These are phyloP conservation scores for Uropsilus gracilis DNA, from an alignment of 2,113 vertebrate genomes.

Conservation along the genomic window DNA sequence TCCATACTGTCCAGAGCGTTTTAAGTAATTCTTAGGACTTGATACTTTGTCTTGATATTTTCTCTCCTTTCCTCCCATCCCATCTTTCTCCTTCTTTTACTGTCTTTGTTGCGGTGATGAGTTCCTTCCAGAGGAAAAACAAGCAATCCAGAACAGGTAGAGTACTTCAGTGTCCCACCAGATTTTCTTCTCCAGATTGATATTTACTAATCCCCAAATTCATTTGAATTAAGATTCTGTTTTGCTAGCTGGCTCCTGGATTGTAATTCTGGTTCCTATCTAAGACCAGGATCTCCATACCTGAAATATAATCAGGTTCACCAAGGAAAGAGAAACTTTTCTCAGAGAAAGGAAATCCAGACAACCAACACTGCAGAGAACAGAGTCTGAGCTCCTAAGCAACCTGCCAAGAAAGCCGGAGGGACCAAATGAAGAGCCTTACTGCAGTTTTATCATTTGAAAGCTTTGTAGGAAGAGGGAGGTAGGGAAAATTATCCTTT, in stretches of 20 bases:
- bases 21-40: slow-evolving; percentile 40
- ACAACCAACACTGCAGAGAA: slow-evolving; percentile 77
- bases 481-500: slow-evolving; percentile 66
- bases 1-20: slow-evolving; percentile 50
- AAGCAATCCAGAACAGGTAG: slow-evolving; percentile 81
- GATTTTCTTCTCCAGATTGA: slow-evolving; percentile 79
- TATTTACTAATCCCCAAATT: slow-evolving; percentile 54
- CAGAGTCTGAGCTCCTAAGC: slow-evolving; percentile 73
- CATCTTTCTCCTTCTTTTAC: slow-evolving; percentile 59
- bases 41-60: slow-evolving; percentile 64
- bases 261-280: slow-evolving; percentile 72
- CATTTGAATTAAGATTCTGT: slow-evolving; percentile 80
- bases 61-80: slow-evolving; percentile 62
- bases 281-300: slow-evolving; percentile 66
- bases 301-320: slow-evolving; percentile 62
- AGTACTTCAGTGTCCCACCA: slow-evolving; percentile 74
- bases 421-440: slow-evolving; percentile 72
- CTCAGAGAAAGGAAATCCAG: slow-evolving; percentile 77
- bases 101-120: slow-evolving; percentile 74
- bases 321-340: slow-evolving; percentile 67
- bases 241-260: slow-evolving; percentile 73
- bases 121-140: slow-evolving; percentile 77
- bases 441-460: slow-evolving; percentile 79
- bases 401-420: slow-evolving; percentile 66
- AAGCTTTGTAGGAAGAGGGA: slow-evolving; percentile 73